These are phyloP conservation scores for Xestia rhomboidea DNA, from an alignment of 2,888 invertebrate species.

Conservation along the genomic window DNA sequence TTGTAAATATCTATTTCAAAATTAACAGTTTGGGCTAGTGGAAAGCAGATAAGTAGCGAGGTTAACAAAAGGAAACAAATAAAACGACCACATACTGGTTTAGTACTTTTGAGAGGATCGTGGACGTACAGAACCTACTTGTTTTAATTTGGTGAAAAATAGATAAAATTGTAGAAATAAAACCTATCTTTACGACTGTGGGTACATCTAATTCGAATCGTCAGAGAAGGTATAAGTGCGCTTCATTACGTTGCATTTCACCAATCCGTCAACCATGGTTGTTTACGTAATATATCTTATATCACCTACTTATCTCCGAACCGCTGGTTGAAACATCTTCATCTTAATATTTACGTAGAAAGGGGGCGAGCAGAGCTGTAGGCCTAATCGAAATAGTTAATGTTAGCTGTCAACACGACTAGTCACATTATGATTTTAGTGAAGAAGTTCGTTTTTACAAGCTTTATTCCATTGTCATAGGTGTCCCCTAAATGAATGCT, in stretches of 20 bases:
- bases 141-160: neutral
- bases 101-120: neutral
- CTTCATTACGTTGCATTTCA: neutral
- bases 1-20: conserved; percentile 59
- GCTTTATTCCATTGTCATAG: neutral
- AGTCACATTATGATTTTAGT: neutral
- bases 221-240: neutral
- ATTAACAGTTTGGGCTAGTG: conserved; percentile 28
- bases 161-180: neutral
- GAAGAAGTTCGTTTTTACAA: neutral
- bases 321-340: conserved; percentile 16
- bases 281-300: neutral
- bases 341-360: conserved; percentile 48
- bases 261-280: neutral
- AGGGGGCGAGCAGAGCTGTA: conserved; percentile 55
- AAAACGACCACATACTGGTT: neutral
- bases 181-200: neutral
- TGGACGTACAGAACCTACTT: neutral
- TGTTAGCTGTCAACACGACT: conserved; percentile 5
- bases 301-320: neutral
- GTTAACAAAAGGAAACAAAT: neutral
- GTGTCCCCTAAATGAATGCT: neutral
- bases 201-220: neutral
- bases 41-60: conserved; percentile 1
- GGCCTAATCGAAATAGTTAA: conserved; percentile 50